Evolutionary conservation across 2,888 invertebrate species (phyloP).

Genomic region (Trachelus tabidus): DNA sequence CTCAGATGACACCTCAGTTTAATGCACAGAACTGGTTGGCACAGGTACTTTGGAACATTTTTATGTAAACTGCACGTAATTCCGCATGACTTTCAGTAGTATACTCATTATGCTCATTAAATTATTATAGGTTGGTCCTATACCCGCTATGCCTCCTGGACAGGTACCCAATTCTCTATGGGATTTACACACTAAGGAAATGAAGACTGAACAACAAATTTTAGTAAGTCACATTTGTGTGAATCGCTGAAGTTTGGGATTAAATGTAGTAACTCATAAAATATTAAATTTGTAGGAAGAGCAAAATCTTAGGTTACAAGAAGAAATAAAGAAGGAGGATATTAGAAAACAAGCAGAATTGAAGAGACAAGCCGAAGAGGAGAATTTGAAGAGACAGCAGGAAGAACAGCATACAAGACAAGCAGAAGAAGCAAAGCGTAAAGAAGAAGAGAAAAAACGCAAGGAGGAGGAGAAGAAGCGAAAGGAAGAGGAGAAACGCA

Average conservation of each 20-base stretch:
- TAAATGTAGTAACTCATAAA: not conserved
- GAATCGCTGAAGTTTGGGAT: not conserved
- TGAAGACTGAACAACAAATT: conserved; percentile 68
- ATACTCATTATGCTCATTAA: not conserved
- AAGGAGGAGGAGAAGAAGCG: conserved; percentile 68
- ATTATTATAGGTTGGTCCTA: conserved; percentile 50
- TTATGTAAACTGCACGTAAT: not conserved
- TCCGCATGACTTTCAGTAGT: not conserved
- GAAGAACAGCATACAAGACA: conserved; percentile 53
- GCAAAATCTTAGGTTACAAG: conserved; percentile 57
- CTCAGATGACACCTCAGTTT: conserved; percentile 56
- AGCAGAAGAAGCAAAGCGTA: conserved; percentile 61
- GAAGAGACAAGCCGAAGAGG: conserved; percentile 60
- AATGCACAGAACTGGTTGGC: conserved; percentile 60
- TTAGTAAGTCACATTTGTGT: conserved; percentile 51
- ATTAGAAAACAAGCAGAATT: conserved; percentile 65
- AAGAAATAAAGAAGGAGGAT: conserved; percentile 68
- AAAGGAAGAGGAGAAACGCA: conserved; percentile 68
- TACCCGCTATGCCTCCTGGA: conserved; percentile 60
- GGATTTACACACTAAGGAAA: conserved; percentile 64
- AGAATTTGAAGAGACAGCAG: conserved; percentile 47
- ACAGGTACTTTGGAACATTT: conserved; percentile 42
- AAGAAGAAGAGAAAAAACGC: conserved; percentile 68
- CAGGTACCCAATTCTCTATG: conserved; percentile 60
- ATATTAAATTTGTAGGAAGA: conserved; percentile 40